Evolutionary conservation across 2,113 vertebrate species (phyloP).

Genomic region (Malurus elegans): DNA sequence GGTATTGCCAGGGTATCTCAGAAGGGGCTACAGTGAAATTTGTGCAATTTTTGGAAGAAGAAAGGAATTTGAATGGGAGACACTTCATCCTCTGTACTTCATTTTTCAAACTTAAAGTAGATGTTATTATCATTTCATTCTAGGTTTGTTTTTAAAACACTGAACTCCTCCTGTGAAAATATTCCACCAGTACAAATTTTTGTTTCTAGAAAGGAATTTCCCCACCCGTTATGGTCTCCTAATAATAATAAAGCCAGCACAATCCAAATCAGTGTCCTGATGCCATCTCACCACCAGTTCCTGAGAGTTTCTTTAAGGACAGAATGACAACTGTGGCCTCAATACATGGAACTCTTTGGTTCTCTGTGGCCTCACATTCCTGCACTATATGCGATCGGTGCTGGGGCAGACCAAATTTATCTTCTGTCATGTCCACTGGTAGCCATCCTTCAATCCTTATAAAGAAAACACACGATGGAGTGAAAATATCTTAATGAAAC

Average conservation of each 20-base stretch:
- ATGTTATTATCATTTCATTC: background rate
- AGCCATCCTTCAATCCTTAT: background rate
- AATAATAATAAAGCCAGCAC: background rate
- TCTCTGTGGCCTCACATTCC: too few relatives aligned
- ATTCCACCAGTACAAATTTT: background rate
- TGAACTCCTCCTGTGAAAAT: background rate
- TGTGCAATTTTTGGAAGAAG: background rate
- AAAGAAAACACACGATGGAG: background rate
- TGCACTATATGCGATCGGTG: fast-evolving
- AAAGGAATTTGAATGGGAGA: background rate
- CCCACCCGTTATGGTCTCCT: background rate
- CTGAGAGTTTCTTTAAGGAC: background rate
- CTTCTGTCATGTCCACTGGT: background rate
- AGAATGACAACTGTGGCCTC: fast-evolving
- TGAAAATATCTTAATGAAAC: background rate
- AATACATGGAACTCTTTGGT: fast-evolving
- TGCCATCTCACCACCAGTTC: background rate
- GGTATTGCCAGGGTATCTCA: background rate
- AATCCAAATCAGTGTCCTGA: background rate
- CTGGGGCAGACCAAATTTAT: background rate
- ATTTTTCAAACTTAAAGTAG: background rate
- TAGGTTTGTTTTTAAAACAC: background rate
- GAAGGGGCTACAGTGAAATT: background rate
- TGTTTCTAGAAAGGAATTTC: background rate
- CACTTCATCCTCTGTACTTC: background rate